Base-by-base conservation (phyloP, 1,140 invertebrate species). In the Chironomus striatipennis region DNA sequence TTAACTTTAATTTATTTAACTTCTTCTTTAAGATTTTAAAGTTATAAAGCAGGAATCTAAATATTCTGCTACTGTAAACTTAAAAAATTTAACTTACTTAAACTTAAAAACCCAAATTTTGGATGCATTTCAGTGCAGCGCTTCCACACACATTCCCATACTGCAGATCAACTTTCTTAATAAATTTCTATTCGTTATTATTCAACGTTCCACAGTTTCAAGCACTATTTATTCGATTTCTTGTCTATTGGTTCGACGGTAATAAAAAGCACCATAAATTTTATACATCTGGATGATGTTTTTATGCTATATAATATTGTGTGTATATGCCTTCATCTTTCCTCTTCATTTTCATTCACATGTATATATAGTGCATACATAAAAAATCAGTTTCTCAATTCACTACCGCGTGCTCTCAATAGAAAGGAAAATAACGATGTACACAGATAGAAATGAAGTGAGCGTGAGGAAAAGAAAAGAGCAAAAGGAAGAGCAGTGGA, bases 261-360 rank as follows among this genome's bases (percentile, higher is more conserved):
- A 70, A 70, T 70, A 70, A 70, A 70, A 70, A 20, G 17, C 65
- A 70, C 65, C 65, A 70, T 70, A 70, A 70, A 70, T 70, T 70
- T 70, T 70, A 70, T 70, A 70, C 65, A 70, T 70, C 65, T 70
- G 65, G 65, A 70, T 70, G 17, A 20, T 70, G 65, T 70, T 70
- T 70, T 70, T 70, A 20, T 21, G 12, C 47, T 12, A 34, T 34
- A 34, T 34, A 34, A 34, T 34, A 34, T 34, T 57, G 47, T 57
- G n/a, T 57, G n/a, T 57, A n/a, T 57, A n/a, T 15, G 8, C 9
- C 47, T n/a, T 47, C 43, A 47, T 47, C 9, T 15, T 47, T 9
- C 43, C 15, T 9, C 12, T 15, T 57, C 47, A 57, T 57, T 5
- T 15, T 57, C 24, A 34, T 34, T 34, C 24, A 34, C 24, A 34